These are phyloP conservation scores for Eurytoma californica DNA, from an alignment of 2,888 invertebrate genomes.

Conservation along the genomic window DNA sequence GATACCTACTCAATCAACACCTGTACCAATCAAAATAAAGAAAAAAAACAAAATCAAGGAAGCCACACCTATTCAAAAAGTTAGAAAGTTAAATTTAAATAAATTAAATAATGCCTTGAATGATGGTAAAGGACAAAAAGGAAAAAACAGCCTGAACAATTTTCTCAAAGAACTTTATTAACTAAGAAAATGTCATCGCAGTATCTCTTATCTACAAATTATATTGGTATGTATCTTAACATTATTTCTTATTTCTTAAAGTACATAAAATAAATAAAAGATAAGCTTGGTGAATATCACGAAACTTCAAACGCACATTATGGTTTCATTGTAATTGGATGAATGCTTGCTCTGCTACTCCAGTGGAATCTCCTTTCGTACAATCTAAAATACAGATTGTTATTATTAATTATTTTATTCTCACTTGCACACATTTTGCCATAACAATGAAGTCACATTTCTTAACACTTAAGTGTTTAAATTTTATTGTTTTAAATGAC, in stretches of 20 bases:
- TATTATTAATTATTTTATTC: too few species aligned
- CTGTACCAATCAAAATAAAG: conserved; percentile 30
- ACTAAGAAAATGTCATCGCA: conserved; percentile 51
- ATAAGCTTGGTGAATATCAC: conserved; percentile 53
- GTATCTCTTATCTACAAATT: conserved; percentile 53
- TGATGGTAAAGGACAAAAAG: conserved; percentile 51
- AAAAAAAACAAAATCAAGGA: conserved; percentile 55
- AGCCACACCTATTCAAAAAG: conserved; percentile 59
- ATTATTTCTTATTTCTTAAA: conserved; percentile 45
- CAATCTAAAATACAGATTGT: conserved; percentile 79
- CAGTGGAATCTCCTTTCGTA: conserved; percentile 84
- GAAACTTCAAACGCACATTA: conserved; percentile 49
- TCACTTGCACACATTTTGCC: too few species aligned
- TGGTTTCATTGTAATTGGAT: conserved; percentile 23
- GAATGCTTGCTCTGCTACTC: conserved; percentile 75
- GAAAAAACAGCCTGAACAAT: conserved; percentile 63
- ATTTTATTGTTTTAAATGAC: not conserved
- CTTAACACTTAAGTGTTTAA: conserved; percentile 2
- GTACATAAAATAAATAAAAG: conserved; percentile 50
- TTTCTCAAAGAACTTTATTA: conserved; percentile 67
- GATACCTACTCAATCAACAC: conserved; percentile 40
- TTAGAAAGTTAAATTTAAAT: conserved; percentile 63
- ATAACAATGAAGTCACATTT: too few species aligned
- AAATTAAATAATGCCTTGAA: conserved; percentile 66
- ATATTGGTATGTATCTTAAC: conserved; percentile 52